phyloP scores from a whole-genome alignment of 2,797 vertebrate genomes.

The Caiman crocodilus region DNA sequence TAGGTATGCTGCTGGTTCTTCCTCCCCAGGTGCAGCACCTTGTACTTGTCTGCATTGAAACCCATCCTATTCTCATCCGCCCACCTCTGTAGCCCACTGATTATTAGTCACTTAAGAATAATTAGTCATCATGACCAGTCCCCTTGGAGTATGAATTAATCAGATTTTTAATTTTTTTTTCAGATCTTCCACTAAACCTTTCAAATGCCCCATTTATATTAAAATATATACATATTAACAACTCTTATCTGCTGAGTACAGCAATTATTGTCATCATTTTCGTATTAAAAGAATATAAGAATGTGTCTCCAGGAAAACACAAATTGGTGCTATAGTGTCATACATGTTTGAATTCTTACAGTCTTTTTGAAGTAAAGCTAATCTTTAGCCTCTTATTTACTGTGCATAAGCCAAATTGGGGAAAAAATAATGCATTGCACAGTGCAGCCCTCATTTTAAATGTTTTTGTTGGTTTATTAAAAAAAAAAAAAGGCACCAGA shows the following conservation, averaged over 20 bases:
- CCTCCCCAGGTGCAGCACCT: too few species aligned
- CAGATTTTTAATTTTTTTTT: not conserved
- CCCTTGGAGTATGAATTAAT: too few species aligned
- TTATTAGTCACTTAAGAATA: too few species aligned
- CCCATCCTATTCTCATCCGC: too few species aligned
- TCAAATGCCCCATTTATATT: constrained; percentile 4
- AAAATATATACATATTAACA: not conserved
- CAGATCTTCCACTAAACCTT: not conserved
- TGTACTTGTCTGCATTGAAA: too few species aligned
- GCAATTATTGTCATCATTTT: constrained; percentile 27
- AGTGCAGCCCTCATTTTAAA: not conserved
- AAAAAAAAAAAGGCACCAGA: not conserved
- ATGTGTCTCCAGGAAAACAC: not conserved
- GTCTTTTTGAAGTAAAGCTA: not conserved
- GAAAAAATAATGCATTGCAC: not conserved
- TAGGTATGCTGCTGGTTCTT: too few species aligned
- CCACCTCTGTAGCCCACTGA: too few species aligned
- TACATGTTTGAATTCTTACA: not conserved
- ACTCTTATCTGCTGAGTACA: not conserved
- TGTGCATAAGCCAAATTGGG: not conserved
- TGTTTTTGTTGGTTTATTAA: constrained; percentile 10
- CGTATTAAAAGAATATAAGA: constrained; percentile 8
- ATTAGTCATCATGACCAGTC: too few species aligned
- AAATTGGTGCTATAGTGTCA: not conserved
- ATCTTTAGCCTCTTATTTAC: not conserved